Evolutionary conservation across 2,113 vertebrate genomes (phyloP).

Genomic region (Megaptera novaeangliae): DNA sequence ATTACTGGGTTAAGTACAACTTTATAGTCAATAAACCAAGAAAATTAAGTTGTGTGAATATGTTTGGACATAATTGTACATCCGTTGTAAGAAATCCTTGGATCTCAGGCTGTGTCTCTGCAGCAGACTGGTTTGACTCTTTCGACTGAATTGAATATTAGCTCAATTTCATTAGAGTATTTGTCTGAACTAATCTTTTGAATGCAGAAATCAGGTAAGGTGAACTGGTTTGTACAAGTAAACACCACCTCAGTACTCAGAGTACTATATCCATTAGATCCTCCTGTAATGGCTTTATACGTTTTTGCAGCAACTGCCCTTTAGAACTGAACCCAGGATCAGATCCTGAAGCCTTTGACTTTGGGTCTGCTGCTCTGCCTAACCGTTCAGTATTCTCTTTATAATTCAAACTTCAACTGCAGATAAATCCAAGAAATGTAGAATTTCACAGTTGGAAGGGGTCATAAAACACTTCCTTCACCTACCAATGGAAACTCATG

Average conservation of each 20-base stretch:
- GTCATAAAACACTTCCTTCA: neutral
- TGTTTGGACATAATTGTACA: neutral
- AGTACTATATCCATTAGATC: neutral
- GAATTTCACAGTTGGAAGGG: neutral
- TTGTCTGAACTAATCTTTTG: neutral
- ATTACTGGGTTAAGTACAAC: neutral
- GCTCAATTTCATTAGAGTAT: neutral
- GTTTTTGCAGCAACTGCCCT: neutral
- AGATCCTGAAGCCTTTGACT: neutral
- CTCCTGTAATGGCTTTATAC: neutral
- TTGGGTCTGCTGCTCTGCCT: neutral
- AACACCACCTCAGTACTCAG: neutral
- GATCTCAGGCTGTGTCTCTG: neutral
- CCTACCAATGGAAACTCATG: neutral
- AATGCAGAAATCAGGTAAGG: neutral
- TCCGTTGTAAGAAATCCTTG: neutral
- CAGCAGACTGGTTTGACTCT: neutral
- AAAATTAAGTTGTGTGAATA: neutral
- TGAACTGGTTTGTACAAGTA: neutral
- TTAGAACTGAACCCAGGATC: neutral
- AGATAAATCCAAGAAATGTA: neutral
- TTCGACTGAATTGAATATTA: neutral
- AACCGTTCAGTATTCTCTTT: neutral
- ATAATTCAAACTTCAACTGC: neutral
- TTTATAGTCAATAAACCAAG: neutral